Conservation (phyloP, 37 sponge, comb jelly and placozoan species). For the Aplysina aerophoba region DNA sequence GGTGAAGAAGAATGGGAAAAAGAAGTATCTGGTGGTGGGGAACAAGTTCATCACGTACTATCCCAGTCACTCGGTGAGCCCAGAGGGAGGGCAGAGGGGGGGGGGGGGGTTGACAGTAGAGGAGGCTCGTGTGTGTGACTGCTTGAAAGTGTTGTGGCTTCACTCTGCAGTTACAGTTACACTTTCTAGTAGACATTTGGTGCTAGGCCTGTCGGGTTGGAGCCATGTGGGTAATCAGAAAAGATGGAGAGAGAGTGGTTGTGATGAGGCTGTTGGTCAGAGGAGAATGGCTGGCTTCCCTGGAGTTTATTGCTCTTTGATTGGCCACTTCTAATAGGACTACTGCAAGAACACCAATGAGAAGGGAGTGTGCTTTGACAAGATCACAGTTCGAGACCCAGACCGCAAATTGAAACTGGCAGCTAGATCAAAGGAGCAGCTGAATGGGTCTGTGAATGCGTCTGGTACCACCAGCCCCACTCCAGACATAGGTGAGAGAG, state of each 20-base stretch:
- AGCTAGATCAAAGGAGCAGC: constrained; percentile 20
- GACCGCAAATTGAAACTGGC: neutral
- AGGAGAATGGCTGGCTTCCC: too few species aligned
- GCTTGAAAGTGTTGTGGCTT: too few species aligned
- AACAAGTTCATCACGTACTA: constrained; percentile 73
- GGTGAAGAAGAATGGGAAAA: constrained; percentile 76
- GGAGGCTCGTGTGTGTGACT: too few species aligned
- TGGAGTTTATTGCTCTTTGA: too few species aligned
- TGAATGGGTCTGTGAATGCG: neutral
- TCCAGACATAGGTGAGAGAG: neutral
- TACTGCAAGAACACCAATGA: constrained; percentile 36
- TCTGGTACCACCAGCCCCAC: constrained; percentile 32
- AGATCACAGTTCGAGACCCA: constrained; percentile 25
- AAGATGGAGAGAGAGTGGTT: too few species aligned
- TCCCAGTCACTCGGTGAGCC: constrained; percentile 75
- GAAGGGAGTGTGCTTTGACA: constrained; percentile 31
- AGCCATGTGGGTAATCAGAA: too few species aligned
- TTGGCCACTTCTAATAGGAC: neutral
- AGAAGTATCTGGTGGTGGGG: constrained; percentile 85
- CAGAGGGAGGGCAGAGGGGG: too few species aligned
- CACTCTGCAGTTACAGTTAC: too few species aligned
- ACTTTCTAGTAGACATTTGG: too few species aligned
- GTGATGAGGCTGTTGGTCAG: too few species aligned
- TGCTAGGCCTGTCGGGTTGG: too few species aligned
- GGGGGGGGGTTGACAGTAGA: too few species aligned